phyloP scores from a whole-genome alignment of 2,797 vertebrate species.

The Luscinia megarhynchos region DNA sequence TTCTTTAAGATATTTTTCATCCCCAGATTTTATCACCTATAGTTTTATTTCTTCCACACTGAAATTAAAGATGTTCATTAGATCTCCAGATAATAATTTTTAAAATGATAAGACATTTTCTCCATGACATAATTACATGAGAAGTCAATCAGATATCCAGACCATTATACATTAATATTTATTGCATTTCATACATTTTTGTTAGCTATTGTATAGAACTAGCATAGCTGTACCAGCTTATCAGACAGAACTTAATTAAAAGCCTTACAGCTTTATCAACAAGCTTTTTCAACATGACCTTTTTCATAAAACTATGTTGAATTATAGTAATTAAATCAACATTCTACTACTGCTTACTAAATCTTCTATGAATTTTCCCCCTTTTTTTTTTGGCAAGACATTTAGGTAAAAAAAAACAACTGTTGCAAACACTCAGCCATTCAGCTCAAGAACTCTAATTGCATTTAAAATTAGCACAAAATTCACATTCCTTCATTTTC shows the following conservation, averaged over 20 bases:
- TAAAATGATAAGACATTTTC: neutral
- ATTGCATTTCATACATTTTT: neutral
- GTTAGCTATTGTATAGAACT: neutral
- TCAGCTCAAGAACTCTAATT: neutral
- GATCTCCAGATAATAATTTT: neutral
- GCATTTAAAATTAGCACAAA: neutral
- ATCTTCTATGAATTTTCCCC: neutral
- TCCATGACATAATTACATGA: neutral
- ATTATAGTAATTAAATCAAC: slow-evolving; percentile 26
- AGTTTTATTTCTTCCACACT: neutral
- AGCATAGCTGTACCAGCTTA: neutral
- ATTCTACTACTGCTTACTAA: neutral
- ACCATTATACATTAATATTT: neutral
- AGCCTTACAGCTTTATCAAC: neutral
- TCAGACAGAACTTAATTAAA: slow-evolving; percentile 26
- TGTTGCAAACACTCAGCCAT: neutral
- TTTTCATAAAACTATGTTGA: neutral
- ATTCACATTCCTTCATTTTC: neutral
- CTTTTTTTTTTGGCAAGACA: neutral
- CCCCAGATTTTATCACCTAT: neutral
- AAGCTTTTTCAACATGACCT: neutral
- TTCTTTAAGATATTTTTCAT: neutral
- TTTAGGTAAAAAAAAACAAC: neutral
- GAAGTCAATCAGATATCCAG: neutral
- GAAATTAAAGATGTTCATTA: neutral